Evolutionary conservation across 2,797 vertebrate genomes (phyloP).

Genomic region (Schizothorax lantsangensis): DNA sequence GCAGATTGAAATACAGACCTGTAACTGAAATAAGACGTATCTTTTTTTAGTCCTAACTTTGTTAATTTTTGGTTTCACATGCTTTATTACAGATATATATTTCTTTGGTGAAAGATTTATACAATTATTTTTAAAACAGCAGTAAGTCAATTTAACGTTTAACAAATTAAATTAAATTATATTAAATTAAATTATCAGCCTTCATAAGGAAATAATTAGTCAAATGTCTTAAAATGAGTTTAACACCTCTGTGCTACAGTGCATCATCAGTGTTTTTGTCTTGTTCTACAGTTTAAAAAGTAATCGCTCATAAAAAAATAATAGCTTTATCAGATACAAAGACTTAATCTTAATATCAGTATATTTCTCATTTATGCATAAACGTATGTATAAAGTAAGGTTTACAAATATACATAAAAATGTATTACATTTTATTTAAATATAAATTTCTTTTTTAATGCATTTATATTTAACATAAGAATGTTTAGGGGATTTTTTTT

Average conservation of each 20-base stretch:
- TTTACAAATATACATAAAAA: background rate
- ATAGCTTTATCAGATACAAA: background rate
- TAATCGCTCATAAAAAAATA: background rate
- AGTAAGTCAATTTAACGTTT: background rate
- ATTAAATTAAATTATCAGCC: background rate
- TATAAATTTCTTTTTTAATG: background rate
- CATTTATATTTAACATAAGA: background rate
- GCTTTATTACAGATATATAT: background rate
- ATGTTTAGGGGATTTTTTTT: background rate
- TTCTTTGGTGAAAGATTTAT: background rate
- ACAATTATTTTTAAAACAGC: background rate
- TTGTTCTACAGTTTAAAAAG: background rate
- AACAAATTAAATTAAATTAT: background rate
- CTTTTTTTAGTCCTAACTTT: background rate
- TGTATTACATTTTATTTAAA: background rate
- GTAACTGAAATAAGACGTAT: background rate
- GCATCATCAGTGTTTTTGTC: background rate
- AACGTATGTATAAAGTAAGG: background rate
- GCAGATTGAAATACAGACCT: background rate
- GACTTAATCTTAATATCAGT: background rate
- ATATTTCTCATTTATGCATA: background rate
- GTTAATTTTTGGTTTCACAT: background rate
- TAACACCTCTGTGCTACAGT: background rate
- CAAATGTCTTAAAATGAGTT: background rate
- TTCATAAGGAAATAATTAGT: background rate